These are phyloP conservation scores for Halocaridina rubra DNA, from an alignment of 2,888 invertebrate species.

Conservation along the genomic window DNA sequence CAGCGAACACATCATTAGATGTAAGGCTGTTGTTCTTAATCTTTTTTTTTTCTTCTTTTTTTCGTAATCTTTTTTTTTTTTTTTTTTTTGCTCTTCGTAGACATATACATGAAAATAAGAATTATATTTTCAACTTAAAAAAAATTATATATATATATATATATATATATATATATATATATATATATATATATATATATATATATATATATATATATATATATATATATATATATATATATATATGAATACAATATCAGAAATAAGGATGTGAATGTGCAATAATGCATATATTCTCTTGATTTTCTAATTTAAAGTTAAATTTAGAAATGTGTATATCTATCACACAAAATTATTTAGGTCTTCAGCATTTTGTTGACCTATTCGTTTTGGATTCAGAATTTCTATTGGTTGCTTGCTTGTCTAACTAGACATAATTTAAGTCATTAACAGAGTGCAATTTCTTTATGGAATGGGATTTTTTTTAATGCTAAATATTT, in stretches of 20 bases:
- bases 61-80: neutral
- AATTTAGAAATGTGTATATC: no score
- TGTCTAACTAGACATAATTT: no score
- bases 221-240: neutral
- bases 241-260: neutral
- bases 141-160: neutral
- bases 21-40: constrained; percentile 29
- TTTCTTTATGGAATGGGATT: no score
- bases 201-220: neutral
- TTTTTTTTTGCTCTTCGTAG: neutral
- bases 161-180: constrained; percentile 16
- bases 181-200: neutral
- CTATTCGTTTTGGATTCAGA: no score
- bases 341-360: no score
- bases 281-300: no score
- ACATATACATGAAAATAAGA: neutral
- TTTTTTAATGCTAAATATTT: no score
- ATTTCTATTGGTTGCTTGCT: no score
- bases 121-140: neutral
- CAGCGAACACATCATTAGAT: neutral
- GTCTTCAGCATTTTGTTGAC: no score
- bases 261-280: no score
- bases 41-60: neutral
- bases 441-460: no score
- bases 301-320: no score